Base-by-base conservation (phyloP, 2,797 vertebrate genomes). In the Phrynocephalus vlangalii region DNA sequence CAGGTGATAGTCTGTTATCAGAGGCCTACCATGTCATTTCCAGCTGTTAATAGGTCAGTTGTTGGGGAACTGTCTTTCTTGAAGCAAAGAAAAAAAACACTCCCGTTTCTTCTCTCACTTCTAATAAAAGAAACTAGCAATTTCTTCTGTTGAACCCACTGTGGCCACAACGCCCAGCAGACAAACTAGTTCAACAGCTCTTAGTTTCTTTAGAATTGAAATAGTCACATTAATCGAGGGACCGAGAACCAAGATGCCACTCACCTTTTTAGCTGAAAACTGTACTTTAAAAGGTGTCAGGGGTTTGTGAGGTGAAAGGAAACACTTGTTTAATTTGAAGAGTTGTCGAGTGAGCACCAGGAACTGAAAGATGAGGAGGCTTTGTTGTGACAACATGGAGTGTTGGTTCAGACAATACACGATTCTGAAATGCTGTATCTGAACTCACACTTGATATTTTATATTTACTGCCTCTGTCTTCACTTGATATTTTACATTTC, bases 101-200 rank as follows among this genome's bases (percentile, higher is more conserved):
- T 79, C n/a, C 56, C 15, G 13, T 26, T 2, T 38, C 52, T 38
- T 56, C 68, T 1, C 60, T 10, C 9, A 38, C 22, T n/a, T 9
- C 70, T 5, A 66, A 73, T 63, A 63, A 63, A 63, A 63, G 60
- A 56, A 56, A 28, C 52, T 73, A 73, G 9, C 84, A 52, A 28
- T 82, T 82, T 8, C 22, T 76, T 33, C 87, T 88, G 78, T 88
- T 73, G 83, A 84, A 8, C 15, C 68, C 67, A 3, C 48, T 89
- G 52, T 0, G 0, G 79, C 33, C 0, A 0, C 22, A 3, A 75
- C 92, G 79, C 20, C n/a, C 44, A 75, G 0, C 75, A 78, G 77
- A 63, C n/a, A 33, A 60, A 70, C 75, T 67, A 30, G n/a, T 2
- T n/a, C 44, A 38, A 79, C 44, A 84, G 10, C 18, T 82, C 82